phyloP scores from a whole-genome alignment of 2,113 vertebrate genomes.

The Bettongia penicillata region DNA sequence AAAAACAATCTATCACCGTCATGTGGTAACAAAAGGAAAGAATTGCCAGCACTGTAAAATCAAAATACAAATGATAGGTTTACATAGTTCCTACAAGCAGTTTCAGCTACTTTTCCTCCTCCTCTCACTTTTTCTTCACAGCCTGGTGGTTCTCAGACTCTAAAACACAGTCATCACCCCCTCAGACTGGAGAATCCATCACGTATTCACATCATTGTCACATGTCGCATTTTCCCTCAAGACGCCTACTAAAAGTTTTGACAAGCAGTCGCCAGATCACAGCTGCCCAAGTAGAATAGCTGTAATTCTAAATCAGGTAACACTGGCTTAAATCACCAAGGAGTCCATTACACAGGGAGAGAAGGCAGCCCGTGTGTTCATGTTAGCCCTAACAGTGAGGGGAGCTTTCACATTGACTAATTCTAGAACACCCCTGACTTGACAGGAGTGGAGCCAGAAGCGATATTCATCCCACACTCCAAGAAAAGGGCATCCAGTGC shows the following conservation, averaged over 20 bases:
- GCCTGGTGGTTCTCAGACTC: conserved; percentile 52
- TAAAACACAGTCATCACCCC: conserved; percentile 55
- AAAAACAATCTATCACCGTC: conserved; percentile 70
- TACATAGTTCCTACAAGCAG: conserved; percentile 7
- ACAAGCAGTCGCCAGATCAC: conserved; percentile 21
- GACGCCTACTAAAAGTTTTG: conserved; percentile 29
- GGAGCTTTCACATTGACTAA: fast-evolving
- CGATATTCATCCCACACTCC: fast-evolving
- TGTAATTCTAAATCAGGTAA: background rate
- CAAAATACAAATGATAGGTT: conserved; percentile 56
- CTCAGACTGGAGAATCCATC: conserved; percentile 43
- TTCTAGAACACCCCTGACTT: fast-evolving
- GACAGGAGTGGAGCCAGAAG: background rate
- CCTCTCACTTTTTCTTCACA: conserved; percentile 49
- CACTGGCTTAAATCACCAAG: conserved; percentile 28
- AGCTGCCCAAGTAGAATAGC: conserved; percentile 4
- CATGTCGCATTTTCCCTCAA: background rate
- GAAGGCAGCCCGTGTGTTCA: fast-evolving
- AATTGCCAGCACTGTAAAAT: conserved; percentile 46
- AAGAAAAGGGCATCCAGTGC: background rate
- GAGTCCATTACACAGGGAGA: fast-evolving
- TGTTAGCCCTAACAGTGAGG: background rate
- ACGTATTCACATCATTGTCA: conserved; percentile 37
- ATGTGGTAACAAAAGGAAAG: conserved; percentile 63
- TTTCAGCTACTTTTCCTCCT: conserved; percentile 37